A percentile compares a stretch with the other conserved stretches of the same genome.
Conservation (phyloP, 1,140 invertebrate genomes). For the Drosophila baimaii region DNA sequence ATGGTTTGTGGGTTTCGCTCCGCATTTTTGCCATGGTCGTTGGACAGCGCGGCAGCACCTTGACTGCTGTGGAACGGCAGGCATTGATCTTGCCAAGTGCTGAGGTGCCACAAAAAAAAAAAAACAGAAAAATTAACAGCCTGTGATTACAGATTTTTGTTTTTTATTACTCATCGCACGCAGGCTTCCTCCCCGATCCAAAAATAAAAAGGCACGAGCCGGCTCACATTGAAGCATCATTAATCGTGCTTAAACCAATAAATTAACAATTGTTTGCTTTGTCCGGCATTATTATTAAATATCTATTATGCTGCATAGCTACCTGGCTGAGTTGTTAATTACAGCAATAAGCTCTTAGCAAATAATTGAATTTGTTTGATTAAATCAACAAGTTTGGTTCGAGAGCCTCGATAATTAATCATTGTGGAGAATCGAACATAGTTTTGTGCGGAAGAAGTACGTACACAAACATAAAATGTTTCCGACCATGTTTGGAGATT, state of each 20-base stretch:
- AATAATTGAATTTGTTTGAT: constrained; percentile 58
- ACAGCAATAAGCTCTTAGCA: constrained; percentile 28
- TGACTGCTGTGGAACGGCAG: constrained; percentile 19
- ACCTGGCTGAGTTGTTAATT: constrained; percentile 52
- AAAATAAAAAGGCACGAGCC: constrained; percentile 46
- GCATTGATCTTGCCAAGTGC: constrained; percentile 55
- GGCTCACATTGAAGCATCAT: constrained; percentile 65
- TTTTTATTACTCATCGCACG: constrained; percentile 38
- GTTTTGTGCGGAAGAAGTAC: constrained; percentile 26
- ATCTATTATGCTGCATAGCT: constrained; percentile 25
- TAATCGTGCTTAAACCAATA: constrained; percentile 70
- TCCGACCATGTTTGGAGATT: constrained; percentile 11
- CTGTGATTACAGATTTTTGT: constrained; percentile 13
- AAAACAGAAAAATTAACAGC: constrained; percentile 9
- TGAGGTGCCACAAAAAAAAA: constrained; percentile 11
- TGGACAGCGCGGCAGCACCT: constrained; percentile 27
- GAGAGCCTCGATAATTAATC: constrained; percentile 60
- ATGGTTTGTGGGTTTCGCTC: constrained; percentile 18
- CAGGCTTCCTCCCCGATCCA: constrained; percentile 18
- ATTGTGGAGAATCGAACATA: constrained; percentile 19
- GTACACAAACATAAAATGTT: constrained; percentile 16
- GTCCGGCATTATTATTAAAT: constrained; percentile 43
- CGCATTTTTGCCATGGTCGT: constrained; percentile 30
- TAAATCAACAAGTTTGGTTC: constrained; percentile 64
- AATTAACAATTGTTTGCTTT: constrained; percentile 63